A percentile compares a stretch with the other conserved stretches of the same genome.
phyloP scores from a whole-genome alignment of 2,888 invertebrate species.

The Drosophila histrio region DNA sequence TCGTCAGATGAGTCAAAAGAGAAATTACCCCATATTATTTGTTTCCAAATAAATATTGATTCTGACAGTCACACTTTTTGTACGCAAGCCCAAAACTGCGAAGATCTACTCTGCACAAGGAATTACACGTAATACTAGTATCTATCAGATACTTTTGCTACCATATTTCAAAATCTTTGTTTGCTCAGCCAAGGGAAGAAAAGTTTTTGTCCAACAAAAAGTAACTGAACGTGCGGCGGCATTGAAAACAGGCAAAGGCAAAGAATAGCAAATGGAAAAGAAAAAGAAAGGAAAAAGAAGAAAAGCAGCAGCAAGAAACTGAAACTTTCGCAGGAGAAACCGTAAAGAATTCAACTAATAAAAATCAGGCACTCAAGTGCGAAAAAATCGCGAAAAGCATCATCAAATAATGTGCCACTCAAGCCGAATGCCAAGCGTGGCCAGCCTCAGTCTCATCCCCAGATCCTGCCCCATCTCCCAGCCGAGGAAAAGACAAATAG shows the following conservation, averaged over 20 bases:
- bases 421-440: slow-evolving; percentile 69
- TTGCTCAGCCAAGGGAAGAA: slow-evolving; percentile 48
- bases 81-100: not conserved
- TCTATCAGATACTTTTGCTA: slow-evolving; percentile 46
- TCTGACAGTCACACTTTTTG: slow-evolving; percentile 3
- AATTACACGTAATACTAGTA: slow-evolving; percentile 32
- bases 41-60: slow-evolving; percentile 44
- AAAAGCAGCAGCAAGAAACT: slow-evolving; percentile 52
- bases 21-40: slow-evolving; percentile 12
- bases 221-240: slow-evolving; percentile 55
- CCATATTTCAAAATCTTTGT: slow-evolving; percentile 74
- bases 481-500: slow-evolving; percentile 71
- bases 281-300: slow-evolving; percentile 4
- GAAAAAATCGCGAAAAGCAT: slow-evolving; percentile 84
- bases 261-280: slow-evolving; percentile 6
- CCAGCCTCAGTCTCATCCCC: slow-evolving; percentile 23
- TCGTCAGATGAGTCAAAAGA: not conserved
- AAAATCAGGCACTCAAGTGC: slow-evolving; percentile 84
- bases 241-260: slow-evolving; percentile 48
- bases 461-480: not conserved
- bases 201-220: slow-evolving; percentile 57
- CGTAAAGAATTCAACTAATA: slow-evolving; percentile 84
- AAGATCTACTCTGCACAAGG: slow-evolving; percentile 33
- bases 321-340: slow-evolving; percentile 71
- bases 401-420: slow-evolving; percentile 82